Evolutionary conservation across 2,797 vertebrate species (phyloP).

Genomic region (Allobates femoralis): DNA sequence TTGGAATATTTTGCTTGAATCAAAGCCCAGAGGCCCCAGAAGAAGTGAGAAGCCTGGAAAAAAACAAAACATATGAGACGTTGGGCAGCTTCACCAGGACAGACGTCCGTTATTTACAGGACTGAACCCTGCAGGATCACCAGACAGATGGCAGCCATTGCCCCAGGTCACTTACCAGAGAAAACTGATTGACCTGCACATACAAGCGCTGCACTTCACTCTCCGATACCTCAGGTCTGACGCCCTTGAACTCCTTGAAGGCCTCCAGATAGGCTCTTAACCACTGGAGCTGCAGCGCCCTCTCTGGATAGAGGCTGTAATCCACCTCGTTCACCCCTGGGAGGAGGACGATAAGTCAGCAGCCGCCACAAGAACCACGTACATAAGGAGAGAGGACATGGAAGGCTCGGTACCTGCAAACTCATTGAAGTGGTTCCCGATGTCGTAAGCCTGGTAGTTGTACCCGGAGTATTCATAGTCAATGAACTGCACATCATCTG

Average conservation of each 20-base stretch:
- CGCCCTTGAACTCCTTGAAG: constrained; percentile 91
- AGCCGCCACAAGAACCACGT: neutral
- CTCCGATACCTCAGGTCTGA: constrained; percentile 82
- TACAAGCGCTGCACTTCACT: constrained; percentile 90
- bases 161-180: constrained; percentile 82
- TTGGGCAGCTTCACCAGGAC: no score
- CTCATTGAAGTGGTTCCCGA: constrained; percentile 99
- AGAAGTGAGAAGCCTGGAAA: constrained; percentile 91
- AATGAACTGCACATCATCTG: constrained; percentile 97
- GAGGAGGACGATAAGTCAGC: neutral
- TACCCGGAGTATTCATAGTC: constrained; percentile 99
- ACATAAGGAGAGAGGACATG: neutral
- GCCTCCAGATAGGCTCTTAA: constrained; percentile 92
- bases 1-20: constrained; percentile 95
- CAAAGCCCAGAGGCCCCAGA: constrained; percentile 94
- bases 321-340: constrained; percentile 94
- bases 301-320: constrained; percentile 89
- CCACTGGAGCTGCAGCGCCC: constrained; percentile 88
- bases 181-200: constrained; percentile 94
- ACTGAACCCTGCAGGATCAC: no score
- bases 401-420: constrained; percentile 85
- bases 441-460: constrained; percentile 99
- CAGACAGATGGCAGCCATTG: no score
- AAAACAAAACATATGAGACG: neutral
- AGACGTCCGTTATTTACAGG: neutral